Base-by-base conservation (phyloP, 2,113 vertebrate genomes). In the Eolophus roseicapilla region DNA sequence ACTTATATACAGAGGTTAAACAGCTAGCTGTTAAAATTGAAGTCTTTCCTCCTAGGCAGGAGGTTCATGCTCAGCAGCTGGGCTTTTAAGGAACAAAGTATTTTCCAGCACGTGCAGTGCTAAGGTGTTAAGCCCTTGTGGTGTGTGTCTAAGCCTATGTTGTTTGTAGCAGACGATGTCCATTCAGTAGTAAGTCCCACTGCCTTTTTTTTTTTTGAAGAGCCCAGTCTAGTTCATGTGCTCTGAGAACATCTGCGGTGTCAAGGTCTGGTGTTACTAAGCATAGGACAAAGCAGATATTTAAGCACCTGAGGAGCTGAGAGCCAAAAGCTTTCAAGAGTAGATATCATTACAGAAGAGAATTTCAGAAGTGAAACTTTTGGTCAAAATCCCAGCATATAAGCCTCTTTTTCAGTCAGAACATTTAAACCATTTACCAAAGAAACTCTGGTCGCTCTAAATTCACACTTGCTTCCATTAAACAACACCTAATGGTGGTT, bases 401-500 rank as follows among this genome's bases (percentile, higher is more conserved):
- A n/a, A 59, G 5, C 11, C 12, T 68, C 13, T 49, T 46, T 44
- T 69, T 64, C 3, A 0, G 47, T 33, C 33, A 60, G 20, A 82
- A 4, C 17, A 35, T 76, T 76, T 80, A 41, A 87, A 53, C 9
- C 5, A 7, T n/a, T 60, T 92, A 20, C 29, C 27, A n/a, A 46
- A 69, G 37, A 68, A 50, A 55, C 13, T 55, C 39, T 65, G 27
- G 19, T 70, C 3, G 0, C 9, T 50, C 39, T 64, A 80, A 35
- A 8, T 3, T 77, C 59, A 16, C n/a, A 16, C 8, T 69, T 73
- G 0, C 7, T 86, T 82, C 10, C 29, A 55, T 73, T n/a, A 50
- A 85, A 76, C 0, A 1, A 41, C 14, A 64, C 3, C 4, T 11
- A 64, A 0, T 15, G 11, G 15, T 39, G 33, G 11, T 39, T 62